Evolutionary conservation across 2,888 invertebrate species (phyloP).

Genomic region (Meiosimyza decipiens): DNA sequence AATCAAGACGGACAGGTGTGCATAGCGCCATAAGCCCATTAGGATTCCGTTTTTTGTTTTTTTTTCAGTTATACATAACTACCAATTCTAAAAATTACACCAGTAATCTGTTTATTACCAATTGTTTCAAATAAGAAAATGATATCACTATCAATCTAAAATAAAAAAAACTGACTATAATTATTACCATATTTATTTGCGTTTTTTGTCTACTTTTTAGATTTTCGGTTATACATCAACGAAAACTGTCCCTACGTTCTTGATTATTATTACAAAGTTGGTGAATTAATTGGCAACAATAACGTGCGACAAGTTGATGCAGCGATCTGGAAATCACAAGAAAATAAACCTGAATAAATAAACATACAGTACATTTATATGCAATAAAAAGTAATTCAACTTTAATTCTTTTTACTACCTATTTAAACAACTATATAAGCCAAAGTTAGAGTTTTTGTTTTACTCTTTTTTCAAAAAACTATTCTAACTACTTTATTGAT

Average conservation of each 20-base stretch:
- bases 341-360: constrained; percentile 52
- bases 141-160: too few relatives aligned
- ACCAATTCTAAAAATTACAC: too few relatives aligned
- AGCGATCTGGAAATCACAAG: constrained; percentile 68
- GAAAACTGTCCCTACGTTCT: constrained; percentile 75
- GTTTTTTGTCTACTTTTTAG: constrained; percentile 67
- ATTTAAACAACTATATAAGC: constrained; percentile 6
- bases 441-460: constrained; percentile 33
- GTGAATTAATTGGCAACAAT: constrained; percentile 72
- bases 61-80: too few relatives aligned
- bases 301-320: constrained; percentile 70
- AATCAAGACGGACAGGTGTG: too few relatives aligned
- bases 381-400: constrained; percentile 23
- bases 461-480: constrained; percentile 21
- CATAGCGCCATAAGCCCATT: too few relatives aligned
- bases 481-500: background rate
- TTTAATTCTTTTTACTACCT: background rate
- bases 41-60: too few relatives aligned
- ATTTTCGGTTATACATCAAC: constrained; percentile 76
- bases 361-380: background rate
- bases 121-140: too few relatives aligned
- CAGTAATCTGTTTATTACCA: too few relatives aligned
- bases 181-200: background rate
- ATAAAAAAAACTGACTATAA: too few relatives aligned
- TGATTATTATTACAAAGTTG: constrained; percentile 77